These are phyloP conservation scores for Porites australiensis DNA, from an alignment of 64 coral and sea anemone genomes.

Conservation along the genomic window DNA sequence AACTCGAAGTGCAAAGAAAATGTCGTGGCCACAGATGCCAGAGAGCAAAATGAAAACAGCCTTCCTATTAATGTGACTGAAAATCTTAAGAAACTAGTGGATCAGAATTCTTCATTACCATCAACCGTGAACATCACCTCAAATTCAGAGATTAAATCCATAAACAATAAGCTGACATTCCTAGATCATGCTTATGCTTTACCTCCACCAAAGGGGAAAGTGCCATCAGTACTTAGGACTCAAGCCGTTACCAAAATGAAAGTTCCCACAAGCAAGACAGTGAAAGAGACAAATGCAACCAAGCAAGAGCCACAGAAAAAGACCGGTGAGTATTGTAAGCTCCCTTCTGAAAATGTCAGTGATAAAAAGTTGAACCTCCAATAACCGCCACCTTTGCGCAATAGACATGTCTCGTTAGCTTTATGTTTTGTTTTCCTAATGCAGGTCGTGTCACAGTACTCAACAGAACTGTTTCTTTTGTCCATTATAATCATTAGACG, in stretches of 20 bases:
- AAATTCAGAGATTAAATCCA: conserved; percentile 68
- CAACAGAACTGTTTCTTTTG: too few species aligned
- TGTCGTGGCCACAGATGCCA: background rate
- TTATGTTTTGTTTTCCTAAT: too few species aligned
- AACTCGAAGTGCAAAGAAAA: conserved; percentile 35
- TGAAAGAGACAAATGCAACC: conserved; percentile 15
- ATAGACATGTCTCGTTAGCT: too few species aligned
- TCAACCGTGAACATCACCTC: conserved; percentile 8
- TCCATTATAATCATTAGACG: too few species aligned
- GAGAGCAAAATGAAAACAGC: conserved; percentile 40
- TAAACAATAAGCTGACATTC: conserved; percentile 84
- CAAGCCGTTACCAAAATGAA: conserved; percentile 44
- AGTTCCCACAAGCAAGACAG: background rate
- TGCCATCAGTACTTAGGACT: background rate
- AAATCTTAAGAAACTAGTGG: conserved; percentile 39
- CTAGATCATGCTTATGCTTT: conserved; percentile 90
- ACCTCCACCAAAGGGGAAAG: conserved; percentile 65
- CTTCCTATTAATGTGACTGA: background rate
- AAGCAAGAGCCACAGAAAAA: conserved; percentile 48
- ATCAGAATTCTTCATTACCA: background rate
- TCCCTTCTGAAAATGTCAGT: background rate
- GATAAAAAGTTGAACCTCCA: background rate
- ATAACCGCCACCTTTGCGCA: too few species aligned
- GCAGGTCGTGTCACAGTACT: too few species aligned
- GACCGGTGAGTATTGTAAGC: background rate